A percentile compares a stretch with the other conserved stretches of the same genome.
Conservation (phyloP, 2,797 vertebrate genomes). For the Amphiprion clarkii region DNA sequence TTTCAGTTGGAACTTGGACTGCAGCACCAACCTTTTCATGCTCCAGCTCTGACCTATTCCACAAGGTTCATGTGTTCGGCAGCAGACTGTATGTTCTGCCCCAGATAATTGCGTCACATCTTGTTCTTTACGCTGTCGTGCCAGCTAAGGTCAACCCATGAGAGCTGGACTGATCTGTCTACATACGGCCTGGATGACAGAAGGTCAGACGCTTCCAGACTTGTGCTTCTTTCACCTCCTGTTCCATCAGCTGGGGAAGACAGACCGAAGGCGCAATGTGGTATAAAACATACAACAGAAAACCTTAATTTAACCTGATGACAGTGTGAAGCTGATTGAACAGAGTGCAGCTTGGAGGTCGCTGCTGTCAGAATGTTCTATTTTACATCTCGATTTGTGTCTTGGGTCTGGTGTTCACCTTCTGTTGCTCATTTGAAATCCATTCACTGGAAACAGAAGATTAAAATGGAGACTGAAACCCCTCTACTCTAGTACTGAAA, state of each 20-base stretch:
- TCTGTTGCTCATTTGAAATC: not conserved
- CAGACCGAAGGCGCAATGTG: not conserved
- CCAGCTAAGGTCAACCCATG: slow-evolving; percentile 24
- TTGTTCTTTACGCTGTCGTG: slow-evolving; percentile 44
- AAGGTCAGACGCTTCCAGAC: slow-evolving; percentile 22
- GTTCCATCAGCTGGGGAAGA: slow-evolving; percentile 4
- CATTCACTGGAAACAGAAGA: not conserved
- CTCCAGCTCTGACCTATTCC: slow-evolving; percentile 55
- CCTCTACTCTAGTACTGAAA: slow-evolving; percentile 2
- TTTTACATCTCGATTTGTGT: not conserved
- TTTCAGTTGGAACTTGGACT: slow-evolving; percentile 22
- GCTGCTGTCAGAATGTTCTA: not conserved
- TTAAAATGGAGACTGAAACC: slow-evolving; percentile 4
- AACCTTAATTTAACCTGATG: no score
- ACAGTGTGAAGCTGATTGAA: no score
- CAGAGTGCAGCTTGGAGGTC: not conserved
- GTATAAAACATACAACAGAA: not conserved
- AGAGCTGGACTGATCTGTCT: slow-evolving; percentile 16
- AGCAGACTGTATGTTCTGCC: slow-evolving; percentile 41
- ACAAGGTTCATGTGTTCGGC: slow-evolving; percentile 33
- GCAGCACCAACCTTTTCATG: slow-evolving; percentile 48
- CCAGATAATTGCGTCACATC: slow-evolving; percentile 55
- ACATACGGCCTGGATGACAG: slow-evolving; percentile 17
- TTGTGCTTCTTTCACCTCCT: slow-evolving; percentile 15
- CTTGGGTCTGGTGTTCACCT: not conserved